These are phyloP conservation scores for Idris sp. DNA, from an alignment of 1,140 invertebrate species.

Conservation along the genomic window DNA sequence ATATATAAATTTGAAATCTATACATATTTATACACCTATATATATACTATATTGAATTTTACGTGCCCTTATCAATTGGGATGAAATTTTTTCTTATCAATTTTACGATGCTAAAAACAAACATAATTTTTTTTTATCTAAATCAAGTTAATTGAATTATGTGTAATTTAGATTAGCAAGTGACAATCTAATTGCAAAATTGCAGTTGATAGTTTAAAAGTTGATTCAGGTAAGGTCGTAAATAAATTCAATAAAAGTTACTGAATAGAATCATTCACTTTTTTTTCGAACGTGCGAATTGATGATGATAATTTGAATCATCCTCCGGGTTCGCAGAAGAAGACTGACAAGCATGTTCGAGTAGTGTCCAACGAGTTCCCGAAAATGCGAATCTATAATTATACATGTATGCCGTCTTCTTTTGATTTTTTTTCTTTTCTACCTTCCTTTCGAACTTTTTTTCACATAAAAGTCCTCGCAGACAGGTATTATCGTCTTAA, in stretches of 20 bases:
- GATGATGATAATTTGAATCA: conserved; percentile 59
- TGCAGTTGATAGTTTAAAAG: no score
- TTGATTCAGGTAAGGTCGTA: no score
- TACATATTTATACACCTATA: no score
- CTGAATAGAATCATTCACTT: conserved; percentile 52
- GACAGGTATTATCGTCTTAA: conserved; percentile 76
- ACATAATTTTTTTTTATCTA: conserved; percentile 19
- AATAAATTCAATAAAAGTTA: conserved; percentile 32
- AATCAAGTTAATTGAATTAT: conserved; percentile 27
- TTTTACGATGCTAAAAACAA: no score
- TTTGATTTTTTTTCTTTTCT: conserved; percentile 56
- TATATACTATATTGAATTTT: no score
- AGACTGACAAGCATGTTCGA: conserved; percentile 63
- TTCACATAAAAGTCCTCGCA: conserved; percentile 70
- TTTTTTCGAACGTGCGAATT: conserved; percentile 49
- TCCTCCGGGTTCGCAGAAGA: conserved; percentile 54
- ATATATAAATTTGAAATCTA: conserved; percentile 12
- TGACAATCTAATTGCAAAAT: conserved; percentile 20
- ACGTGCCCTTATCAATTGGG: no score
- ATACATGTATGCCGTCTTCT: conserved; percentile 68
- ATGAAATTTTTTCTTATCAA: no score
- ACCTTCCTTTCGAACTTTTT: conserved; percentile 65
- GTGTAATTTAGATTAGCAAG: conserved; percentile 10
- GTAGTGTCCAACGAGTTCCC: conserved; percentile 62
- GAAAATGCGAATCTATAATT: conserved; percentile 76